A percentile compares a stretch with the other conserved stretches of the same genome.
Evolutionary conservation across 1,140 invertebrate genomes (phyloP).

Genomic region (Ceratina calcarata): DNA sequence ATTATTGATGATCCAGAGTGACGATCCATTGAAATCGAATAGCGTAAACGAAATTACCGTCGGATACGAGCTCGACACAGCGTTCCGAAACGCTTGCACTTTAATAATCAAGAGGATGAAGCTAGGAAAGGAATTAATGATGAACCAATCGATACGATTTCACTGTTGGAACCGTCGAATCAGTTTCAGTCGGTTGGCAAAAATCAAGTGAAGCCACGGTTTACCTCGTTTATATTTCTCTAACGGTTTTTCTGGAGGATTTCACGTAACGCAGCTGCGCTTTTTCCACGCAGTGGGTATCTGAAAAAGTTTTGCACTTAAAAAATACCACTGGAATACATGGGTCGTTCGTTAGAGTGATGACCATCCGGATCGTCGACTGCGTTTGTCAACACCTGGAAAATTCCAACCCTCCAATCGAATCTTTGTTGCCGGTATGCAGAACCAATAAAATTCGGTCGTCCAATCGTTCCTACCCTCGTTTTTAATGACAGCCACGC

Average conservation of each 20-base stretch:
- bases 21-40: no score
- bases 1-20: not conserved
- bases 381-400: not conserved
- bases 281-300: not conserved
- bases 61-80: no score
- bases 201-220: not conserved
- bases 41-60: no score
- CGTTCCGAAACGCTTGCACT: no score
- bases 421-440: not conserved
- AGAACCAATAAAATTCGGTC: constrained; percentile 1
- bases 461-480: not conserved
- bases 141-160: no score
- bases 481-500: not conserved
- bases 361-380: no score
- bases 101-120: no score
- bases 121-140: no score
- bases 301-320: not conserved
- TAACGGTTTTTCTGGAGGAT: not conserved
- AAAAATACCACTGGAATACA: not conserved
- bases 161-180: no score
- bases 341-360: constrained; percentile 5
- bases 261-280: not conserved
- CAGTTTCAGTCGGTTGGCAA: no score
- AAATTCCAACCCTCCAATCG: not conserved
- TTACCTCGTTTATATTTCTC: not conserved